Conservation (phyloP, 2,888 invertebrate species). For the Amphipoea oculea region DNA sequence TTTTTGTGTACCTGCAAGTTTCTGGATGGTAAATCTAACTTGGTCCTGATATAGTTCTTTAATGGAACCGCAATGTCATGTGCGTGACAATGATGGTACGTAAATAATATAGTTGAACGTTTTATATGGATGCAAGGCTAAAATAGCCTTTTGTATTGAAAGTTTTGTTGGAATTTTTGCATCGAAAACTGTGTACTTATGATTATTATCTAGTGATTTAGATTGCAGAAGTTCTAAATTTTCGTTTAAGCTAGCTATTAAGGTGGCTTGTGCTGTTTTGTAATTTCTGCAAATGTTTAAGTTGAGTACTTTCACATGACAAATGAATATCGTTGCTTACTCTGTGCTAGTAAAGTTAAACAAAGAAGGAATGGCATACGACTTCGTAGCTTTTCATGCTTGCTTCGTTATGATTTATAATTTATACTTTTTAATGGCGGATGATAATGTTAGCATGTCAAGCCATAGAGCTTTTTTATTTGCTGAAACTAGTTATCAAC, state of each 20-base stretch:
- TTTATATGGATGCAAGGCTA: conserved; percentile 82
- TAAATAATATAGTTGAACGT: conserved; percentile 84
- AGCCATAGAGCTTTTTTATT: conserved; percentile 13
- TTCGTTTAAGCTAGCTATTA: conserved; percentile 64
- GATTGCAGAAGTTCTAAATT: conserved; percentile 68
- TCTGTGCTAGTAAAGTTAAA: conserved; percentile 47
- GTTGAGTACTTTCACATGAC: conserved; percentile 58
- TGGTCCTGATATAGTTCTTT: conserved; percentile 85
- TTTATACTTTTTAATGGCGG: conserved; percentile 38
- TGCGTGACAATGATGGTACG: conserved; percentile 89
- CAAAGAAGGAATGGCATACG: conserved; percentile 51
- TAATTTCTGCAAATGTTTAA: conserved; percentile 64
- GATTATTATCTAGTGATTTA: conserved; percentile 69
- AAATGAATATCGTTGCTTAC: conserved; percentile 58
- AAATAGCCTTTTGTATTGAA: conserved; percentile 73
- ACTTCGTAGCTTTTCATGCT: conserved; percentile 50
- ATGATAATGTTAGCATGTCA: conserved; percentile 41
- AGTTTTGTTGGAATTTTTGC: conserved; percentile 77
- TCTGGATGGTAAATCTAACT: conserved; percentile 47
- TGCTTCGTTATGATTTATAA: conserved; percentile 51
- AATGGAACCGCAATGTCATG: conserved; percentile 86
- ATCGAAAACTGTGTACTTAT: conserved; percentile 65
- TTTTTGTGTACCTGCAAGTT: conserved; percentile 47
- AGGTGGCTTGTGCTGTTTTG: conserved; percentile 56
- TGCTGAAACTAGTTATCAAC: conserved; percentile 5